These are phyloP conservation scores for Nestor notabilis DNA, from an alignment of 2,113 vertebrate species.

Conservation along the genomic window DNA sequence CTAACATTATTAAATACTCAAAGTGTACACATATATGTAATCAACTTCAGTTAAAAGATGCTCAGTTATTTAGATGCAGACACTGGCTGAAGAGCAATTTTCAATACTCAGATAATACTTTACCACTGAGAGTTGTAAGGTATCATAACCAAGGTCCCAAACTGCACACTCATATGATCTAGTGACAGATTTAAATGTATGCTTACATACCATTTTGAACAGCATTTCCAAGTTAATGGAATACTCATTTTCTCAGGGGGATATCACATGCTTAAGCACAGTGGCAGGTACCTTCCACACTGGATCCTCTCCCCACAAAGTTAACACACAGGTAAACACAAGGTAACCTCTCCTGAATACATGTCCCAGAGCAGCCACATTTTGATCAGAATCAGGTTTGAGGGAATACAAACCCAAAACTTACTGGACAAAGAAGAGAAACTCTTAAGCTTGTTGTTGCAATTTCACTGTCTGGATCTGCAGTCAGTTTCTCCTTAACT, in stretches of 20 bases:
- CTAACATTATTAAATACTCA: neutral
- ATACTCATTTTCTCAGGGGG: neutral
- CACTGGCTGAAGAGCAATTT: neutral
- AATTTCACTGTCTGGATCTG: slow-evolving; percentile 99
- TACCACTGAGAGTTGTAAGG: neutral
- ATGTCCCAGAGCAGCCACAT: neutral
- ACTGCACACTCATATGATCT: neutral
- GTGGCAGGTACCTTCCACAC: neutral
- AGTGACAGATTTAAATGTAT: neutral
- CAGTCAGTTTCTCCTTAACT: slow-evolving; percentile 99
- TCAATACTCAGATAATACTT: neutral
- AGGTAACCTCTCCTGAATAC: neutral
- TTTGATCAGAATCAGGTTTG: neutral
- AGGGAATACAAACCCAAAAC: slow-evolving; percentile 28
- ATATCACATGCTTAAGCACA: neutral
- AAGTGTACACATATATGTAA: too few relatives aligned
- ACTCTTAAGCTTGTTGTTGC: slow-evolving; percentile 97
- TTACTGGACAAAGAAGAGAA: slow-evolving; percentile 98
- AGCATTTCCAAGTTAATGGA: neutral
- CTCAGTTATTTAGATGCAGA: neutral
- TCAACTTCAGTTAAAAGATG: neutral
- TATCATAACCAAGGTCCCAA: neutral
- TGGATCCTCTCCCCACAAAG: neutral
- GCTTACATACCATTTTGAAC: neutral
- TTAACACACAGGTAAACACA: neutral